These are phyloP conservation scores for Rhinopithecus roxellana DNA, from an alignment of 2,113 vertebrate species.

Conservation along the genomic window DNA sequence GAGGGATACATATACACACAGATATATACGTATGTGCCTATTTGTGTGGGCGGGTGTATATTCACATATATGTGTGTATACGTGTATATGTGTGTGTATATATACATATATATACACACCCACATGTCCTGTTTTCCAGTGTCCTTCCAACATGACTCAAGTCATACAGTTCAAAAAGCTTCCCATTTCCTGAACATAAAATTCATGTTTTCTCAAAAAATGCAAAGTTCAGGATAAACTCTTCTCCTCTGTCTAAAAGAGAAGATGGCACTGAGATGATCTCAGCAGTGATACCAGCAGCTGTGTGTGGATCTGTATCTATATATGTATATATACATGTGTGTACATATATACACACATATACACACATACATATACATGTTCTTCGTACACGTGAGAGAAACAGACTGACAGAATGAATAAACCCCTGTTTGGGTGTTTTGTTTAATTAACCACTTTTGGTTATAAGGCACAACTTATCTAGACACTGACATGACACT, in stretches of 20 bases:
- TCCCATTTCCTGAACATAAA: neutral
- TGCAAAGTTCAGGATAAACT: neutral
- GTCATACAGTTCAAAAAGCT: neutral
- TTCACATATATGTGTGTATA: no score
- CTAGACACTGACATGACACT: neutral
- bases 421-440: neutral
- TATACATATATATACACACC: rapidly evolving
- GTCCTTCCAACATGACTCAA: neutral
- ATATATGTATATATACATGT: no score
- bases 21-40: rapidly evolving
- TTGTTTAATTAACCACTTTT: neutral
- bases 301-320: no score
- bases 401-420: neutral
- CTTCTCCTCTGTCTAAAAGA: neutral
- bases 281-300: neutral
- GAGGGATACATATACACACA: no score
- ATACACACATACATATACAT: neutral
- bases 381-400: neutral
- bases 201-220: neutral
- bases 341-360: neutral
- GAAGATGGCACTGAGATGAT: neutral
- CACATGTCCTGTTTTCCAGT: neutral
- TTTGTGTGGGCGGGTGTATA: no score
- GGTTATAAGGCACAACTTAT: neutral
- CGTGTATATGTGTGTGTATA: no score